Evolutionary conservation across 2,888 invertebrate genomes (phyloP), one percentile per base, ranked within the genome.

Genomic region (Abrostola triplasia): DNA sequence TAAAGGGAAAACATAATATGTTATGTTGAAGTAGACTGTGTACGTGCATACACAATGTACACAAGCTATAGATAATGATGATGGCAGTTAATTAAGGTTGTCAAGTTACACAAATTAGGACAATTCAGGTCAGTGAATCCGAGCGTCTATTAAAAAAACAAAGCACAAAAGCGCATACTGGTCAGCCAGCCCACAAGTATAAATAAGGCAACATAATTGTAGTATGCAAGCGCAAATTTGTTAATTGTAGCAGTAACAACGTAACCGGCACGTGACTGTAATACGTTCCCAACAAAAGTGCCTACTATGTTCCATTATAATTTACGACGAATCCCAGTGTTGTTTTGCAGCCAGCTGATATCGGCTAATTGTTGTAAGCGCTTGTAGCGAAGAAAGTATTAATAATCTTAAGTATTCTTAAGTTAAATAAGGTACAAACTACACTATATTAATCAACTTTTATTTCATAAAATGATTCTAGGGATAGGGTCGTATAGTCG

Each of bases 201-300:
- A 76, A 79, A 79, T 54, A 73, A 68, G 63, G 67, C 68, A 67
- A 67, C 65, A 53, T 70, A 65, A 74, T 70, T 67, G 61, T 66
- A 64, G 63, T 79, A 79, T 81, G 79, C 81, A 82, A 73, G 75
- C 79, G 77, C 70, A 74, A 84, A 88, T 91, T 91, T 88, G 90
- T 89, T 91, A 92, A 92, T 92, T 90, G 89, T 87, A 86, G 85
- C 85, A 84, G 88, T 87, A 90, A 90, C 88, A 84, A 85, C 83
- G 84, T 82, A 80, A 76, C 80, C 52, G 78, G 86, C 76, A 88
- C 90, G 90, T 91, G 90, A 90, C 89, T 86, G 87, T 85, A 88
- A 88, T 90, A 88, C 85, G 81, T 80, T 85, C 77, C 70, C 84
- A 86, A 86, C 82, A 80, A 85, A 86, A 89, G 84, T 83, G 84